Conservation (phyloP, 2,888 invertebrate genomes). For the Chloroclysta siterata region DNA sequence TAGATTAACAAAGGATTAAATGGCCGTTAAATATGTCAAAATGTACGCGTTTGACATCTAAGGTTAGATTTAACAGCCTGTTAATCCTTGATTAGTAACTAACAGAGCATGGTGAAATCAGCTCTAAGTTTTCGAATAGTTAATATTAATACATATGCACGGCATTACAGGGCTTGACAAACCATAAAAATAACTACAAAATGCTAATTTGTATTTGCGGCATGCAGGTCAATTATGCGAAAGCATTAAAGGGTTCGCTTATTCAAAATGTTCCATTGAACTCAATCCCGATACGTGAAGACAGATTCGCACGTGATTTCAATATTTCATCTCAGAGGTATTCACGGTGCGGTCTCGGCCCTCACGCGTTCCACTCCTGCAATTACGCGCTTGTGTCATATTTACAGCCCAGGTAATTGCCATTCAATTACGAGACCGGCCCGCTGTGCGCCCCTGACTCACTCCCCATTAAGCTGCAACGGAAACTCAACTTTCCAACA, state of each 20-base stretch:
- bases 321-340: conserved; percentile 77
- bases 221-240: neutral
- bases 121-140: too few relatives aligned
- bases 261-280: conserved; percentile 33
- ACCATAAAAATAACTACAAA: neutral
- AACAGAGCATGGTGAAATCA: too few relatives aligned
- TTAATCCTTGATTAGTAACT: too few relatives aligned
- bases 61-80: too few relatives aligned
- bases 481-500: conserved; percentile 13
- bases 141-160: too few relatives aligned
- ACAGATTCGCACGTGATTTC: conserved; percentile 61
- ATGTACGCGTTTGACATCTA: too few relatives aligned
- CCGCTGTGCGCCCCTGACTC: conserved; percentile 60
- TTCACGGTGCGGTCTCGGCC: conserved; percentile 72
- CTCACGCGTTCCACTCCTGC: conserved; percentile 79
- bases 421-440: conserved; percentile 82
- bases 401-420: conserved; percentile 86
- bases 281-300: conserved; percentile 45
- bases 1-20: too few relatives aligned
- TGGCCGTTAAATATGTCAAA: too few relatives aligned
- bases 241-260: conserved; percentile 35
- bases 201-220: neutral
- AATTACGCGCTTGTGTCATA: conserved; percentile 85
- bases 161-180: too few relatives aligned
- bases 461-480: neutral